phyloP scores from a whole-genome alignment of 2,797 vertebrate species.

The Anas bahamensis region DNA sequence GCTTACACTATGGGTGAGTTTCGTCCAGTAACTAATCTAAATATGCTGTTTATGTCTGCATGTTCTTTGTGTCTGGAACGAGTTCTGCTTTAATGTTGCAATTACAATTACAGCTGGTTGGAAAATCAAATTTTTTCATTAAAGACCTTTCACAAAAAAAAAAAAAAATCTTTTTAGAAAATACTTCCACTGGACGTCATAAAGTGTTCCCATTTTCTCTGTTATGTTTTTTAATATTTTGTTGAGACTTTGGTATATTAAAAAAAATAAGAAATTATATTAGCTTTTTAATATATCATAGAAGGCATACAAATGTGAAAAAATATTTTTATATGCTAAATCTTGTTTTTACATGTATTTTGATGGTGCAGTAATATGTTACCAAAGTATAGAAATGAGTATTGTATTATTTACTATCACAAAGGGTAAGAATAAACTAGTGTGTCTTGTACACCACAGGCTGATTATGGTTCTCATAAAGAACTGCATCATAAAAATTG shows the following conservation, averaged over 20 bases:
- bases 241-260: not conserved
- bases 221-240: not conserved
- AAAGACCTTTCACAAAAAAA: not conserved
- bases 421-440: not conserved
- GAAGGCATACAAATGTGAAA: not conserved
- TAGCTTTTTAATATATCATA: not conserved
- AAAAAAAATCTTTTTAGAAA: not conserved
- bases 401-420: not conserved
- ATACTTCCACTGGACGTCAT: not conserved
- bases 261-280: not conserved
- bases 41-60: not conserved
- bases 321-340: not conserved
- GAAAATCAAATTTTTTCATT: not conserved
- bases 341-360: not conserved
- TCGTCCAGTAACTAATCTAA: not conserved
- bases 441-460: not conserved
- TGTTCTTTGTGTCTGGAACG: not conserved
- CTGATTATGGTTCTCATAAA: not conserved
- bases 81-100: not conserved
- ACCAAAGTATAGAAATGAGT: not conserved
- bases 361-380: not conserved
- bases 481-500: not conserved
- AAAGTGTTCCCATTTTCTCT: not conserved
- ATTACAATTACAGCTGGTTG: not conserved
- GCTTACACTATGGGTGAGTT: not conserved